phyloP scores from a whole-genome alignment of 2,888 invertebrate species.

The Prosapia bicincta region DNA sequence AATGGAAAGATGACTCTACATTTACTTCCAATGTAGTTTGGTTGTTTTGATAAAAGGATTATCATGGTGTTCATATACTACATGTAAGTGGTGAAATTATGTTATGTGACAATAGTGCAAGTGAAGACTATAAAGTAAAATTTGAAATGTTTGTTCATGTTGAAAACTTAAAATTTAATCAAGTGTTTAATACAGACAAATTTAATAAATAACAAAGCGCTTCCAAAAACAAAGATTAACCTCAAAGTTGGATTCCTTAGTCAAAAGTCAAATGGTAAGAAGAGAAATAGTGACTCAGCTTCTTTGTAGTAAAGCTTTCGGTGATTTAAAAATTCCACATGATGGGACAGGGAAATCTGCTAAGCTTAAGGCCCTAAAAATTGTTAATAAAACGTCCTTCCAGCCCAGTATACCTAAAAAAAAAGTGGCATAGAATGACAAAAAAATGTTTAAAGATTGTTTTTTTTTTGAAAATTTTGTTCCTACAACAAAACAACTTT shows the following conservation, averaged over 20 bases:
- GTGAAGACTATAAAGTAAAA: neutral
- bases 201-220: neutral
- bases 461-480: too few relatives aligned
- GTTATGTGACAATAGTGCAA: neutral
- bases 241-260: neutral
- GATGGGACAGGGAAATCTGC: too few relatives aligned
- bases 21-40: neutral
- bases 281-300: neutral
- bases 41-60: neutral
- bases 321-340: too few relatives aligned
- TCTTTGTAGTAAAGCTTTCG: constrained; percentile 16
- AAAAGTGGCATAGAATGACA: too few relatives aligned
- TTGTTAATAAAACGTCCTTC: too few relatives aligned
- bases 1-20: neutral
- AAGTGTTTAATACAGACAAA: neutral
- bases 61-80: neutral
- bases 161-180: neutral
- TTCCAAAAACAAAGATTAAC: constrained; percentile 1
- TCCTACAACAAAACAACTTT: too few relatives aligned
- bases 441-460: too few relatives aligned
- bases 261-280: too few relatives aligned
- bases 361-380: neutral
- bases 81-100: neutral
- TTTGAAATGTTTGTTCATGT: neutral
- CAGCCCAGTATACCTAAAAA: too few relatives aligned